These are phyloP conservation scores for Propithecus perrieri DNA, from an alignment of 2,797 vertebrate species.

Conservation along the genomic window DNA sequence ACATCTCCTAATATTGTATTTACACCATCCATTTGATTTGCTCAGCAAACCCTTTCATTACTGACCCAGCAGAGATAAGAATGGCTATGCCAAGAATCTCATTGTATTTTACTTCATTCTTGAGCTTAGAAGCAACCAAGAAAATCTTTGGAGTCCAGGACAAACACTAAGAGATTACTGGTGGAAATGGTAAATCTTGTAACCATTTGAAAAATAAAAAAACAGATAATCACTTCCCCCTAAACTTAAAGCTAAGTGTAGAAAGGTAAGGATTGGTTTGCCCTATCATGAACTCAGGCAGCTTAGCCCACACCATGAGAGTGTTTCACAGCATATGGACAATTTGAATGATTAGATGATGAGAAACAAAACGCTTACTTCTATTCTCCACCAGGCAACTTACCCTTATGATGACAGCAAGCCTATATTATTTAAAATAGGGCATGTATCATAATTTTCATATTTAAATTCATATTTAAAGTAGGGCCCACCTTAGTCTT, in stretches of 20 bases:
- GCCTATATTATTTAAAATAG: neutral
- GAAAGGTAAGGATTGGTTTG: neutral
- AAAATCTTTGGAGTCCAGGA: slow-evolving; percentile 9
- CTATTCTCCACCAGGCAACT: neutral
- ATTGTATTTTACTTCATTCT: neutral
- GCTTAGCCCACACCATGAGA: neutral
- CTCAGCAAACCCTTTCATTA: slow-evolving; percentile 47
- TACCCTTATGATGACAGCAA: neutral
- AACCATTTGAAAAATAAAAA: neutral
- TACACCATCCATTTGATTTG: slow-evolving; percentile 48
- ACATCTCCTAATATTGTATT: neutral
- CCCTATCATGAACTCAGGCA: neutral
- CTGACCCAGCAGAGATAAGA: slow-evolving; percentile 9
- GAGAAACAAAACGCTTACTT: neutral
- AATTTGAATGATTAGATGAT: neutral
- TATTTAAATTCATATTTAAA: slow-evolving; percentile 43
- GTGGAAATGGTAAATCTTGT: neutral
- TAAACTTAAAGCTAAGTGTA: slow-evolving; percentile 10
- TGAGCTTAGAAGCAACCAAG: slow-evolving; percentile 33
- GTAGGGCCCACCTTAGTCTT: neutral
- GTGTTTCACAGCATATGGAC: neutral
- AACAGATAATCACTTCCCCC: neutral
- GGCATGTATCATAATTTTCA: neutral
- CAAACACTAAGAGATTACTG: slow-evolving; percentile 1
- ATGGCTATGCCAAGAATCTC: neutral